Percentiles rank a stretch among this genome's conserved stretches.
phyloP scores from a whole-genome alignment of 2,888 invertebrate species.

The Exocentrus adspersus region DNA sequence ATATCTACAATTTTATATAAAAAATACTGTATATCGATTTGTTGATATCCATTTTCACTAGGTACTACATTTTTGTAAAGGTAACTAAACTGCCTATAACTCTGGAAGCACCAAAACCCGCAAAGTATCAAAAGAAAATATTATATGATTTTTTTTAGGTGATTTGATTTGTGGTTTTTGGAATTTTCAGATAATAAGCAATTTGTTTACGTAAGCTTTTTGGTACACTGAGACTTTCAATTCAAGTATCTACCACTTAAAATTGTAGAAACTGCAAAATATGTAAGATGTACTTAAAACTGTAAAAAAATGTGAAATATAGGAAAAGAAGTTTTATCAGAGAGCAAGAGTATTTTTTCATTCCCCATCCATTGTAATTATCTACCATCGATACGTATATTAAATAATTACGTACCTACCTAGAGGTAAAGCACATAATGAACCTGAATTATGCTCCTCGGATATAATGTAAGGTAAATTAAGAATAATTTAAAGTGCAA shows the following conservation, averaged over 20 bases:
- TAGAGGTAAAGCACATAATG: neutral
- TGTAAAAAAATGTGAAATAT: conserved; percentile 46
- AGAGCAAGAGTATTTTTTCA: conserved; percentile 16
- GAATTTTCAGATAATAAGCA: no score
- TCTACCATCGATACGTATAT: no score
- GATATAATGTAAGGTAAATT: neutral
- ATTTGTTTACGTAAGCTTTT: conserved; percentile 11
- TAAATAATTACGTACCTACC: neutral
- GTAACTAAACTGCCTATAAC: no score
- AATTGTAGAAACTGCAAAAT: conserved; percentile 44
- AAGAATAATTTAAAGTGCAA: conserved; percentile 3
- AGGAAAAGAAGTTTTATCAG: conserved; percentile 49
- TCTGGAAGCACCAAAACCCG: no score
- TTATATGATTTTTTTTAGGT: no score
- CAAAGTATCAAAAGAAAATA: no score
- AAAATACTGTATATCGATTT: conserved; percentile 41
- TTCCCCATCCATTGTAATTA: neutral
- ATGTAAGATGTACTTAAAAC: conserved; percentile 51
- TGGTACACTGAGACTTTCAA: conserved; percentile 12
- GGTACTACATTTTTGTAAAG: conserved; percentile 48
- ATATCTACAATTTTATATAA: conserved; percentile 44
- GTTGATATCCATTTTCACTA: conserved; percentile 51
- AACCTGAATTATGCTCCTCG: neutral
- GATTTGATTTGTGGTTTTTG: no score
- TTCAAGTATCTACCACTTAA: conserved; percentile 35